A percentile compares a stretch with the other conserved stretches of the same genome.
phyloP scores from a whole-genome alignment of 1,140 invertebrate species.

The Drosophila orena region DNA sequence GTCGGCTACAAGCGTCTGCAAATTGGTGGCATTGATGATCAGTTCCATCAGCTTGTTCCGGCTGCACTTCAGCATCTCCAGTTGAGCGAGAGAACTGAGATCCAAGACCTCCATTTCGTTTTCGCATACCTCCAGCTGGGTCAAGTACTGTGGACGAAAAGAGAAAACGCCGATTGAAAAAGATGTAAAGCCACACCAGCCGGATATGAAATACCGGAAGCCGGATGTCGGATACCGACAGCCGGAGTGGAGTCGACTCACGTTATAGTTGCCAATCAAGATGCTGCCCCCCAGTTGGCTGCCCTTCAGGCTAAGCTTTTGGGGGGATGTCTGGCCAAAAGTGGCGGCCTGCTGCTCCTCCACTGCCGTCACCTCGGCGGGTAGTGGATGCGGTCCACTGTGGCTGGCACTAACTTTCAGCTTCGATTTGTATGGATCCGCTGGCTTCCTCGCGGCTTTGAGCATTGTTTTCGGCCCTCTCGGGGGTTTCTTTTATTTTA shows the following conservation, averaged over 20 bases:
- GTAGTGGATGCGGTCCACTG: constrained; percentile 23
- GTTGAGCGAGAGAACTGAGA: constrained; percentile 88
- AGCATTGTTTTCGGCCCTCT: constrained; percentile 69
- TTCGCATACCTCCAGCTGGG: constrained; percentile 91
- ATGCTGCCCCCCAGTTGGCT: constrained; percentile 93
- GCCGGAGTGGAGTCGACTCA: constrained; percentile 84
- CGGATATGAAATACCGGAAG: constrained; percentile 13
- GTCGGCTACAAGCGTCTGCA: constrained; percentile 89
- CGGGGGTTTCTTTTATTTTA: constrained; percentile 17
- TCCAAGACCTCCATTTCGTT: constrained; percentile 91
- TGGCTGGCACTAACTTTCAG: constrained; percentile 65
- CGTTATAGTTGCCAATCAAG: constrained; percentile 93
- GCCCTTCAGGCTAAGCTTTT: constrained; percentile 90
- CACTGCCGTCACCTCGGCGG: constrained; percentile 19
- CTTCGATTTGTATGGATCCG: constrained; percentile 73
- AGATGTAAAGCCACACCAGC: constrained; percentile 1
- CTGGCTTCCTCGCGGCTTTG: constrained; percentile 73
- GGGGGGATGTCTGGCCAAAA: constrained; percentile 85
- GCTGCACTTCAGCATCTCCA: constrained; percentile 90
- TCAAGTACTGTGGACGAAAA: constrained; percentile 87
- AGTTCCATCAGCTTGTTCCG: constrained; percentile 89
- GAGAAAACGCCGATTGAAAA: constrained; percentile 17
- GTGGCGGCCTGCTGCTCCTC: constrained; percentile 20
- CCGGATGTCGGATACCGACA: neutral
- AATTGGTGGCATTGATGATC: constrained; percentile 88